A percentile compares a stretch with the other conserved stretches of the same genome.
Evolutionary conservation across 2,113 vertebrate genomes (phyloP).

Genomic region (Fregetta grallaria): DNA sequence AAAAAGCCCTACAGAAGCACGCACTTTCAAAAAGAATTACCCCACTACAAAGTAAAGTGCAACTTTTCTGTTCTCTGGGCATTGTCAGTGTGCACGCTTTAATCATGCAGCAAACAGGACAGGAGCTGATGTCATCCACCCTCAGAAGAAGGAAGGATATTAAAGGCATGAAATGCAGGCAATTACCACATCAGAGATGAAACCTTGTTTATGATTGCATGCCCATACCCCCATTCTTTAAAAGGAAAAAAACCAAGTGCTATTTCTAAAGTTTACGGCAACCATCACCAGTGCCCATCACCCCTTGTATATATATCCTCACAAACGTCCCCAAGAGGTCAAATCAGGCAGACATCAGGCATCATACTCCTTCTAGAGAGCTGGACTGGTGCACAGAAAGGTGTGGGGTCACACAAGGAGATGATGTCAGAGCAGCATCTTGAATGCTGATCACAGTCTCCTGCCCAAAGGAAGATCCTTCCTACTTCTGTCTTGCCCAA

Average conservation of each 20-base stretch:
- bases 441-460: not conserved
- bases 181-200: not conserved
- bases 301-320: not conserved
- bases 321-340: not conserved
- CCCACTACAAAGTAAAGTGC: not conserved
- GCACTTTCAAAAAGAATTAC: not conserved
- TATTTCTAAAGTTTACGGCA: not conserved
- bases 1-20: not conserved
- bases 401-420: not conserved
- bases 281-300: not conserved
- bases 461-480: not conserved
- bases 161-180: not conserved
- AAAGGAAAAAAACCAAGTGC: not conserved
- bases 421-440: not conserved
- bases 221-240: not conserved
- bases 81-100: rapidly evolving
- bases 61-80: not conserved
- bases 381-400: not conserved
- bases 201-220: not conserved
- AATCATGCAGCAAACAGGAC: not conserved
- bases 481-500: not conserved
- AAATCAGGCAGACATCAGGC: not conserved
- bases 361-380: not conserved
- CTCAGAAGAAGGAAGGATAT: constrained; percentile 12
- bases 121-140: not conserved